These are phyloP conservation scores for Listrodromus nycthemerus DNA, from an alignment of 2,888 invertebrate genomes.

Conservation along the genomic window DNA sequence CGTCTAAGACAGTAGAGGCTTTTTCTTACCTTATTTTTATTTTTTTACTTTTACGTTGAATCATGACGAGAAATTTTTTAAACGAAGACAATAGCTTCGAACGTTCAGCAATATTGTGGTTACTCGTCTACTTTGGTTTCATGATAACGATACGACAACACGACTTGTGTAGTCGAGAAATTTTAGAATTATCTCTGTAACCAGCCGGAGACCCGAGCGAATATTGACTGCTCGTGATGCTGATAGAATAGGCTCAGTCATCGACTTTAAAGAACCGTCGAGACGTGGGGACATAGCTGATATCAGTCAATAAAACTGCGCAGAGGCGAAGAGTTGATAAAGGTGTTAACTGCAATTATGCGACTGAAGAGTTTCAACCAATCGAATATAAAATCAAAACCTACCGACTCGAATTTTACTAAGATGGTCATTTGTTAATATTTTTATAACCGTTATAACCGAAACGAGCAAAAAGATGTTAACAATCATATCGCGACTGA, in stretches of 20 bases:
- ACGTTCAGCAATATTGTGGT: background rate
- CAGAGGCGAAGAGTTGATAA: background rate
- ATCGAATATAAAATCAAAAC: background rate
- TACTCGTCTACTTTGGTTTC: background rate
- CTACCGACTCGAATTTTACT: background rate
- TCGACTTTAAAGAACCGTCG: background rate
- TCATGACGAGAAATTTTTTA: background rate
- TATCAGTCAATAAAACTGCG: background rate
- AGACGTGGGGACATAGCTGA: background rate
- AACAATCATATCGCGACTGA: background rate
- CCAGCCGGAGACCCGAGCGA: background rate
- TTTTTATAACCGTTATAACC: too few species aligned
- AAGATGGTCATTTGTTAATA: background rate
- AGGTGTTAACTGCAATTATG: background rate
- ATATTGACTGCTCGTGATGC: background rate
- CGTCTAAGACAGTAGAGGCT: background rate
- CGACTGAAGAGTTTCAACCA: background rate
- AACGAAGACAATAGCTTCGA: background rate
- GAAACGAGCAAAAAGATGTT: background rate
- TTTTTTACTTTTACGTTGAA: background rate
- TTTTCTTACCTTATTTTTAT: background rate
- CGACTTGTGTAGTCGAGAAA: background rate
- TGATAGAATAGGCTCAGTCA: background rate
- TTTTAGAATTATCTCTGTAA: slow-evolving; percentile 2
- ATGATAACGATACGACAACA: background rate